A percentile compares a stretch with the other conserved stretches of the same genome.
Evolutionary conservation across 2,888 invertebrate genomes (phyloP).

Genomic region (Apamea crenata): DNA sequence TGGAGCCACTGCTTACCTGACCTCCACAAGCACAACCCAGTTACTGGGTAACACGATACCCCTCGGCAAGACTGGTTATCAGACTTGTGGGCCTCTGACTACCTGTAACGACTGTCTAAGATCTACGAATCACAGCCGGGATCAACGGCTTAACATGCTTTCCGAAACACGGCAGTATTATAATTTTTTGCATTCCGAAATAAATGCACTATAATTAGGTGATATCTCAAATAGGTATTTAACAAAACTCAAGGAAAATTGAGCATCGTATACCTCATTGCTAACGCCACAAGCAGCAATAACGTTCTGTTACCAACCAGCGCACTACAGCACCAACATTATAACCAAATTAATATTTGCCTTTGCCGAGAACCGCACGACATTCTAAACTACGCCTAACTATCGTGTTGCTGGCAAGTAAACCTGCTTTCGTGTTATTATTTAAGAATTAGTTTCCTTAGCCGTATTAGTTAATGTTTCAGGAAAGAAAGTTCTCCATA

Average conservation of each 20-base stretch:
- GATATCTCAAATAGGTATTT: neutral
- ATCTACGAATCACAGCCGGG: neutral
- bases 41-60: neutral
- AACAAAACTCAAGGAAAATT: neutral
- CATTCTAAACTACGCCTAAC: conserved; percentile 55
- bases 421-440: conserved; percentile 63
- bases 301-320: conserved; percentile 36
- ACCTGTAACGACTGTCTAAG: neutral
- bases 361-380: conserved; percentile 55
- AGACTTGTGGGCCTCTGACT: neutral
- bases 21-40: neutral
- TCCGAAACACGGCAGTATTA: neutral
- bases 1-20: neutral
- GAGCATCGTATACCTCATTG: neutral
- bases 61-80: neutral
- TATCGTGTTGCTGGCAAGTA: conserved; percentile 63
- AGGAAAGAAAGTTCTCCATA: conserved; percentile 39
- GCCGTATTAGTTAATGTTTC: conserved; percentile 43
- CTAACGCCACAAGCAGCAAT: conserved; percentile 31
- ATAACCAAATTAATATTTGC: conserved; percentile 59
- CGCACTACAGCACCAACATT: conserved; percentile 17
- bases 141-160: neutral
- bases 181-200: neutral
- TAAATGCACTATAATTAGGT: neutral
- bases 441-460: conserved; percentile 56